Conservation (phyloP, 2,888 invertebrate species). For the Eustalomyia histrio region DNA sequence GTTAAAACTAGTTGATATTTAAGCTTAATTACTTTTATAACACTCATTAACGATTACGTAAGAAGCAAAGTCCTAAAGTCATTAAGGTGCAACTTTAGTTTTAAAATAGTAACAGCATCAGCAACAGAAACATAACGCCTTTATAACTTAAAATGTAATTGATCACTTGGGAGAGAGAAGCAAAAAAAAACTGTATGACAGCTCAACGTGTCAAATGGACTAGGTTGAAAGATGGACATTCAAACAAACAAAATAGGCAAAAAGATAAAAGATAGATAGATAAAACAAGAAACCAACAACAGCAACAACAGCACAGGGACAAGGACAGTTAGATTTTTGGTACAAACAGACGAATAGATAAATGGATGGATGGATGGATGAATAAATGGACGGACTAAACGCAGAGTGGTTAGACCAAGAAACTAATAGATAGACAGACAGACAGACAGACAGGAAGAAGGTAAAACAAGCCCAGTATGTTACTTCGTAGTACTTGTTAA, state of each 20-base stretch:
- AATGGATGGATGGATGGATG: slow-evolving; percentile 4
- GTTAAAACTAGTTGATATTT: slow-evolving; percentile 11
- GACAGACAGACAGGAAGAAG: slow-evolving; percentile 49
- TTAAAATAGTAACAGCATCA: slow-evolving; percentile 46
- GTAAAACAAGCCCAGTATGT: slow-evolving; percentile 10
- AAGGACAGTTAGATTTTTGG: slow-evolving; percentile 61
- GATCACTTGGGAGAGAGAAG: slow-evolving; percentile 59
- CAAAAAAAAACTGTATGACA: slow-evolving; percentile 59
- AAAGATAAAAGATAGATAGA: slow-evolving; percentile 36
- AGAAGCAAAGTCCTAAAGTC: slow-evolving; percentile 50
- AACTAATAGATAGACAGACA: slow-evolving; percentile 62
- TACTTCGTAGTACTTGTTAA: slow-evolving; percentile 36
- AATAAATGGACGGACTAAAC: slow-evolving; percentile 61
- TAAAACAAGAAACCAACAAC: slow-evolving; percentile 32
- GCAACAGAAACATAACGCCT: slow-evolving; percentile 58
- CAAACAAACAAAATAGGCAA: slow-evolving; percentile 61
- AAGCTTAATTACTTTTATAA: slow-evolving; percentile 54
- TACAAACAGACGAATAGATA: slow-evolving; percentile 4
- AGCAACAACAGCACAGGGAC: slow-evolving; percentile 19
- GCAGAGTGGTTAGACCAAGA: slow-evolving; percentile 18
- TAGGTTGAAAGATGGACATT: slow-evolving; percentile 65
- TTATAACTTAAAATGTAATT: slow-evolving; percentile 65
- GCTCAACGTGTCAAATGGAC: slow-evolving; percentile 64
- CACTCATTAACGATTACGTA: slow-evolving; percentile 57
- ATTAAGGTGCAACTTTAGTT: slow-evolving; percentile 62